Base-by-base conservation (phyloP, 2,113 vertebrate species). In the Nematolebias whitei region DNA sequence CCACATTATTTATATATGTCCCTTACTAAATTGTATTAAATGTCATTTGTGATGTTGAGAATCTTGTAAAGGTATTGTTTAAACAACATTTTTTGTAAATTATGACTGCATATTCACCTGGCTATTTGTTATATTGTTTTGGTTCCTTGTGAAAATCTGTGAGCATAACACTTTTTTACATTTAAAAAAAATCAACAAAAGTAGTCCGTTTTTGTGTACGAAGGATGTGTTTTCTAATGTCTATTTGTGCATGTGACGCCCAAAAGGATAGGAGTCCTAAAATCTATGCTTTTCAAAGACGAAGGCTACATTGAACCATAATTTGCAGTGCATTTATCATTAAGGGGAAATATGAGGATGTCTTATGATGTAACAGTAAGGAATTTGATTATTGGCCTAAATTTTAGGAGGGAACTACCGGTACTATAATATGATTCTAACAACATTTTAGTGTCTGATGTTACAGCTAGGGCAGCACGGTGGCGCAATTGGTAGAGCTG, bases 41-140 rank as follows among this genome's bases (percentile, higher is more conserved):
- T 45, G 26, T 57, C 49, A 67, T 53, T 52, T 67, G 63, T 63
- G 61, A 47, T 74, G 51, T 40, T 19, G 52, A 66, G 54, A 56
- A 49, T 60, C 50, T 65, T 82, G 18, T 71, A 51, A 35, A 68
- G 63, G 45, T 50, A 45, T 52, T 41, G 49, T 78, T 58, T 63
- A 35, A 54, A 23, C 50, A 63, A 56, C 32, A 77, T 22, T 19
- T 80, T 84, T 79, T 86, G 67, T 81, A 63, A 71, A 68, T 53
- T 75, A 26, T 1, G 5, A 38, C 54, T 52, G n/a, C 63, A 19
- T 35, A 50, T 71, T 71, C 55, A 61, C 63, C 75, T 50, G 39
- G 38, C n/a, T 74, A 43, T 79, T 64, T 83, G 57, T 75, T 80
- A 71, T 23, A 65, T 16, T 52, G 40, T 53, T 80, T 76, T 49